Percentiles rank a stretch among this genome's conserved stretches.
These are phyloP conservation scores for Drosophila prolongata DNA, from an alignment of 2,888 invertebrate genomes.

Conservation along the genomic window DNA sequence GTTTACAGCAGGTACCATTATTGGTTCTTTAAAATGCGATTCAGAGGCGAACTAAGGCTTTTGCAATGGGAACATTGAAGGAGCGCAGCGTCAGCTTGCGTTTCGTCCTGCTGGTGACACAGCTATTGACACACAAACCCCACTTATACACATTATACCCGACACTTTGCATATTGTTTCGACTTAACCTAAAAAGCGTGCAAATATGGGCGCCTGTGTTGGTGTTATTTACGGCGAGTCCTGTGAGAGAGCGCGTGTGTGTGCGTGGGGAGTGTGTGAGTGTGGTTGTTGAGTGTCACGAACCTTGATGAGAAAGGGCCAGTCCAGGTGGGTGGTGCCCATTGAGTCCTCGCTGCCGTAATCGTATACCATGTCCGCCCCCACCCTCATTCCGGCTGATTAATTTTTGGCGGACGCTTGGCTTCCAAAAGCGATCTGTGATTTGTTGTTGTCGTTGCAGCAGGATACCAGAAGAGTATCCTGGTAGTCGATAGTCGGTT, in stretches of 20 bases:
- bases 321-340: conserved; percentile 78
- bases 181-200: conserved; percentile 44
- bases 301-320: conserved; percentile 84
- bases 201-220: conserved; percentile 10
- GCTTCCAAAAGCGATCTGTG: conserved; percentile 19
- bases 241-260: too few species aligned
- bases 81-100: conserved; percentile 14
- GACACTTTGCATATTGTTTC: conserved; percentile 43
- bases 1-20: too few species aligned
- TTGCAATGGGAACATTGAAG: not conserved
- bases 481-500: not conserved
- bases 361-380: conserved; percentile 67
- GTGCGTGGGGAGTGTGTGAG: not conserved
- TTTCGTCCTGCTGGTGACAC: not conserved
- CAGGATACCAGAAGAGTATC: not conserved
- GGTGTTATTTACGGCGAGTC: not conserved
- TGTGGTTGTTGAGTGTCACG: conserved; percentile 28
- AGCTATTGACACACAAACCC: conserved; percentile 59
- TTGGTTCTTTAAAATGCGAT: too few species aligned
- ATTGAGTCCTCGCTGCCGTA: conserved; percentile 64
- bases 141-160: conserved; percentile 41
- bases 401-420: conserved; percentile 1
- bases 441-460: conserved; percentile 4
- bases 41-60: not conserved
- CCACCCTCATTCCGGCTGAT: conserved; percentile 36